Evolutionary conservation across 2,797 vertebrate genomes (phyloP).

Genomic region (Acanthornis magna): DNA sequence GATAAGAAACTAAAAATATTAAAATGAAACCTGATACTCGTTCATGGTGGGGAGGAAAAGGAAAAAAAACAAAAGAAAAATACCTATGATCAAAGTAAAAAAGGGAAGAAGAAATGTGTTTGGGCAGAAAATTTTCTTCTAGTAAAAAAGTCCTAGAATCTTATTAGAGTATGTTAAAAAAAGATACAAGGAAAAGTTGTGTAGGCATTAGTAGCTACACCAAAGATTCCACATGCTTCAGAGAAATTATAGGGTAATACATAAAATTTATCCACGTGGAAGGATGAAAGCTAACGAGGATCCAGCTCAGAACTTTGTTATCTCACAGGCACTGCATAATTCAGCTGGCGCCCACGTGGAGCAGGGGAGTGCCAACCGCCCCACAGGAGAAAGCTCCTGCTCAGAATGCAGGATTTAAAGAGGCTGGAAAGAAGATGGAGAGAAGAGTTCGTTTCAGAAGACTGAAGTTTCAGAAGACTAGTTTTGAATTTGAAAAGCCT

Average conservation of each 20-base stretch:
- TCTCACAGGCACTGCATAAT: not conserved
- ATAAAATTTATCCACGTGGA: rapidly evolving
- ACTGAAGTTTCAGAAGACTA: not conserved
- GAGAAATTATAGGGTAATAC: not conserved
- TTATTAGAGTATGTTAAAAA: not conserved
- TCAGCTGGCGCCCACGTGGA: not conserved
- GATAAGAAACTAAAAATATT: not conserved
- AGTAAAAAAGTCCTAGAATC: not conserved
- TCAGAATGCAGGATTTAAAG: not conserved
- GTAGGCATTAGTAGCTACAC: not conserved
- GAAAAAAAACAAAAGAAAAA: not conserved
- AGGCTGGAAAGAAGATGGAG: not conserved
- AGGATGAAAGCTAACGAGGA: not conserved
- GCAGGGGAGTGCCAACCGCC: not conserved
- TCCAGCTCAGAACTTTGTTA: not conserved
- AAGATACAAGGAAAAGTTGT: not conserved
- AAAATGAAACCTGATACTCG: not conserved
- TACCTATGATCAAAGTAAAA: not conserved
- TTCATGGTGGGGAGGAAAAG: rapidly evolving
- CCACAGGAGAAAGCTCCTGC: not conserved
- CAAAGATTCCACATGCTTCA: not conserved
- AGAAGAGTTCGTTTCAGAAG: not conserved
- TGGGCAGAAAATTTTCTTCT: not conserved
- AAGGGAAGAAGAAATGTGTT: not conserved
- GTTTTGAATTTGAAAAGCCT: not conserved